Evolutionary conservation across 2,113 vertebrate genomes (phyloP), one percentile per base, ranked within the genome.

Genomic region (Corvus moneduloides): DNA sequence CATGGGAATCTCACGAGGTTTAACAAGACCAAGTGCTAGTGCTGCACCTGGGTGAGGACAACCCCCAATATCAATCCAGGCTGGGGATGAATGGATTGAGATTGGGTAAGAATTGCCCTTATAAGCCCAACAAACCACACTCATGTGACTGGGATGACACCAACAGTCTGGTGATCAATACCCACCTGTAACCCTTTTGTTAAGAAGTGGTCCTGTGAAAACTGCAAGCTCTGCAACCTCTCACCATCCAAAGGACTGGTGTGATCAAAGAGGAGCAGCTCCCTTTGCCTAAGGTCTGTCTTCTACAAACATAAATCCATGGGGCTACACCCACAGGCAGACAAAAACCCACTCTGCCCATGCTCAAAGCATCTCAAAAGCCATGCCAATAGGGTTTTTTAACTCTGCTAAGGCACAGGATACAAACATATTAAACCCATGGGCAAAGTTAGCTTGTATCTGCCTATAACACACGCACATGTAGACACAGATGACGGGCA

Each of bases 361-460:
- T 37, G 44, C 56, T 87, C 76, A 92, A 44, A 86, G 61, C 59
- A 86, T 37, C 73, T 75, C 81, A 90, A 92, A 96, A 90, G 35
- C 59, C 43, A 51, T 23, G 9, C 64, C 71, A 69, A 55, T 37
- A 74, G 26, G 23, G 74, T 84, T 90, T 94, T 56, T 79, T 88
- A 91, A 84, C 68, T 51, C 54, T 76, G 67, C 51, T 84, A 39
- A 7, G 15, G 64, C 67, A 77, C 0, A 0, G 30, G 32, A 54
- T 81, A 84, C 16, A 71, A 95, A 90, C 79, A 93, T 24, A 51
- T 62, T 83, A 87, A 91, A 80, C 32, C 48, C 61, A 71, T 1
- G 13, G 51, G 59, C 51, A 79, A 74, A 93, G 44, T 19, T 46
- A 89, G 78, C 58, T 89, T 52, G 6, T 56, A 39, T 64, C 78